Conservation (phyloP, 2,888 invertebrate species). For the Chalcosyrphus nemorum region DNA sequence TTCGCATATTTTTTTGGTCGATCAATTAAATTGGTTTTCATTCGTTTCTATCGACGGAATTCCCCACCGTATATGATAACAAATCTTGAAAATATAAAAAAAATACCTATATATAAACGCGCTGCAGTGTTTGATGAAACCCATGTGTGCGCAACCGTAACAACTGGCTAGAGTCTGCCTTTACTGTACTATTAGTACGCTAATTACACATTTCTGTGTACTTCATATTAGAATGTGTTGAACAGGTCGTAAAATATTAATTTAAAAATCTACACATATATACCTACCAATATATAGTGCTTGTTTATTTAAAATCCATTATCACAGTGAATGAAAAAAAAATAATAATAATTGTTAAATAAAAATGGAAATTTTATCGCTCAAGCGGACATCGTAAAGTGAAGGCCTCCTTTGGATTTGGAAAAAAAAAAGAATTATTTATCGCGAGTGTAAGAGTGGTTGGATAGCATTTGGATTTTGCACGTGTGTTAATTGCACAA, state of each 20-base stretch:
- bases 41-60: not conserved
- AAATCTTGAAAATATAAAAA: slow-evolving; percentile 23
- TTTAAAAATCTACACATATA: not conserved
- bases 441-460: not conserved
- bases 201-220: slow-evolving; percentile 4
- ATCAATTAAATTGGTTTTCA: slow-evolving; percentile 1
- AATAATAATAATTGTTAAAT: not conserved
- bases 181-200: slow-evolving; percentile 34
- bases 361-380: slow-evolving; percentile 21
- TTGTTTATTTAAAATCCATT: not conserved
- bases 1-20: not conserved
- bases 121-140: slow-evolving; percentile 9
- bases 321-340: not conserved
- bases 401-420: slow-evolving; percentile 12
- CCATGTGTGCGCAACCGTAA: slow-evolving; percentile 50
- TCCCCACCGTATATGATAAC: slow-evolving; percentile 40
- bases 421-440: slow-evolving; percentile 5
- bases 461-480: slow-evolving; percentile 39
- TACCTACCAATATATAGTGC: too few species aligned
- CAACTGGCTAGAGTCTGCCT: slow-evolving; percentile 14
- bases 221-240: slow-evolving; percentile 15
- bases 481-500: slow-evolving; percentile 29
- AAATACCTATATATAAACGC: not conserved
- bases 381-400: slow-evolving; percentile 29
- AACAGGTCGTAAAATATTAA: not conserved